Evolutionary conservation across 2,888 invertebrate species (phyloP), one percentile per base, ranked within the genome.

Genomic region (Oxystoma pomonae): DNA sequence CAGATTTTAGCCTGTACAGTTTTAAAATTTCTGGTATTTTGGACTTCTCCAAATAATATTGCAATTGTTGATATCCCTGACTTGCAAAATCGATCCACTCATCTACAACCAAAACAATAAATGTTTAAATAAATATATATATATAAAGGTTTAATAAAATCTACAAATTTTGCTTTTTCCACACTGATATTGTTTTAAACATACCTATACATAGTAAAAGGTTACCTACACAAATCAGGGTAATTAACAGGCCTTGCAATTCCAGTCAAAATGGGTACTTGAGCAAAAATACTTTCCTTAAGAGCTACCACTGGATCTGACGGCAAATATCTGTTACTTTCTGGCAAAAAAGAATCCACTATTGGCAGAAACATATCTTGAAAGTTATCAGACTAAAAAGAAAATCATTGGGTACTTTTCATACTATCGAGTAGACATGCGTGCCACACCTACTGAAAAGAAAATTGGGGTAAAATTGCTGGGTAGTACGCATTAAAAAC

Each of bases 231-330:
- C 60, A 71, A 69, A 63, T 77, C 71, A 16, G 72, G 68, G 65
- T 75, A 71, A 12, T 72, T 67, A 17, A 77, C 67, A 9, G 89
- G 85, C 71, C 86, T 85, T n/a, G 86, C 85, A 59, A 88, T 83
- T 19, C 91, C 91, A 58, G 89, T 82, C 61, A 91, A 78, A 56
- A 90, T 78, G 21, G 90, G 88, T 16, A 90, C 83, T 76, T 86
- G 84, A 62, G 83, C 78, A 70, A 82, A 84, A 64, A 82, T 80
- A 62, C 85, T 83, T 52, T 77, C 75, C 66, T 83, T 81, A 21
- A 90, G 76, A 53, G 85, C 84, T 64, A 79, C 77, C 35, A 80
- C 73, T 49, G 88, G 83, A 65, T 85, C 81, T 63, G 77, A 72
- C 3, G 87, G 86, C 68, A 89, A 80, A 74, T 87, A 88, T 72